Evolutionary conservation across 1,140 invertebrate species (phyloP).

Genomic region (Leptinotarsa lineolata): DNA sequence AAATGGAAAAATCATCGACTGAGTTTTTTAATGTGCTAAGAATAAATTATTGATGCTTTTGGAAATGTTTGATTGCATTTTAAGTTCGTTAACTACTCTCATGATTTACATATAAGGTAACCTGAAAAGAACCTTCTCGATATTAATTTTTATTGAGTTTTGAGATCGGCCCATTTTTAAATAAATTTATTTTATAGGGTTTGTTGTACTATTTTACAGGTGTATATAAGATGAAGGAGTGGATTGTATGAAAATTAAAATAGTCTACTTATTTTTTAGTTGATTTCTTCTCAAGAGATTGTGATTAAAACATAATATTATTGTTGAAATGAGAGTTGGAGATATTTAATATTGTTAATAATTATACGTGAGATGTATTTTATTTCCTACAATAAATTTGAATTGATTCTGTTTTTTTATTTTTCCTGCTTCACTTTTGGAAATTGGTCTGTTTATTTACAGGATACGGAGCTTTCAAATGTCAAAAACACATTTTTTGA

Average conservation of each 20-base stretch:
- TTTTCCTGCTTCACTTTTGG: neutral
- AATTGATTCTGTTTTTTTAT: slow-evolving; percentile 17
- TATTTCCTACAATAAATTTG: slow-evolving; percentile 43
- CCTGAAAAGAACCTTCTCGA: neutral
- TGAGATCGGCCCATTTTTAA: neutral
- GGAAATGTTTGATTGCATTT: neutral
- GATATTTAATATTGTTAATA: slow-evolving; percentile 49
- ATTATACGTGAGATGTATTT: slow-evolving; percentile 45
- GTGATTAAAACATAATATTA: slow-evolving; percentile 39
- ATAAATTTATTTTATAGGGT: neutral
- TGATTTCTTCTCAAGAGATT: slow-evolving; percentile 34
- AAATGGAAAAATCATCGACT: slow-evolving; percentile 38
- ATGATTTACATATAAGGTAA: no score
- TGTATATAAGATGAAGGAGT: slow-evolving; percentile 32
- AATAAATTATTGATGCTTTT: slow-evolving; percentile 11
- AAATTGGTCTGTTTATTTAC: no score
- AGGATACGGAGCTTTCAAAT: no score
- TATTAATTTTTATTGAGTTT: neutral
- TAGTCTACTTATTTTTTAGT: slow-evolving; percentile 22
- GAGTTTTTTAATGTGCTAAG: slow-evolving; percentile 31
- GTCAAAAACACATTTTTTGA: no score
- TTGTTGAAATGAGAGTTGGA: slow-evolving; percentile 38
- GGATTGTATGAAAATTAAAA: slow-evolving; percentile 30
- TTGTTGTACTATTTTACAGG: neutral
- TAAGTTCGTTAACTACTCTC: neutral